These are phyloP conservation scores for Anguilla marmorata DNA, from an alignment of 2,797 vertebrate genomes.

Conservation along the genomic window DNA sequence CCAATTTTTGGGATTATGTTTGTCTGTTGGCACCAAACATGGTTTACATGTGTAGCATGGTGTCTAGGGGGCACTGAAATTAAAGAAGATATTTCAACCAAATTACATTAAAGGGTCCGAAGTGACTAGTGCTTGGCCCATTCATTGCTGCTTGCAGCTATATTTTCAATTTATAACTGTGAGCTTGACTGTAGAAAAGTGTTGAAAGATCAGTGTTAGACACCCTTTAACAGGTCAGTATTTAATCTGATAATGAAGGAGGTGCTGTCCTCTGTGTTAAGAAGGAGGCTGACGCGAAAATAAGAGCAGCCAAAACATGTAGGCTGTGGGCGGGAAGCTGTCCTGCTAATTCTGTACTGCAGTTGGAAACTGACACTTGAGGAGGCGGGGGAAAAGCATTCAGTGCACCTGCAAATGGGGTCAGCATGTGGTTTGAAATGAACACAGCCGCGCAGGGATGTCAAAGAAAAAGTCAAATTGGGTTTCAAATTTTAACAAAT, in stretches of 20 bases:
- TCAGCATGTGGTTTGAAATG: background rate
- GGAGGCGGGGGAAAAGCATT: conserved; percentile 4
- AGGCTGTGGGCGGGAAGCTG: background rate
- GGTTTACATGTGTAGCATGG: too few relatives aligned
- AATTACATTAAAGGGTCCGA: too few relatives aligned
- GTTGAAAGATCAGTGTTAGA: background rate
- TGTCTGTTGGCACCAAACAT: too few relatives aligned
- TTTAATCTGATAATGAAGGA: background rate
- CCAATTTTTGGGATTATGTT: too few relatives aligned
- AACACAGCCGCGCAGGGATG: background rate
- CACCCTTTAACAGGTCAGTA: background rate
- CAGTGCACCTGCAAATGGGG: background rate
- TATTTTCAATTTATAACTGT: background rate
- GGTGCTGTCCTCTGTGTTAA: background rate
- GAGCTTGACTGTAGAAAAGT: background rate
- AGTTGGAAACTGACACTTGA: background rate
- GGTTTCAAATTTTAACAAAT: background rate
- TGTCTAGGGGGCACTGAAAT: too few relatives aligned
- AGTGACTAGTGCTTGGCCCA: too few relatives aligned
- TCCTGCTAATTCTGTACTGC: background rate
- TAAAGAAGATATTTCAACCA: too few relatives aligned
- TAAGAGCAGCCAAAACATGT: background rate
- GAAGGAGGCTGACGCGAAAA: background rate
- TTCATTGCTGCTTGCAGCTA: too few relatives aligned
- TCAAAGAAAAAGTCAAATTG: background rate